These are phyloP conservation scores for Machimus atricapillus DNA, from an alignment of 2,888 invertebrate genomes.

Conservation along the genomic window DNA sequence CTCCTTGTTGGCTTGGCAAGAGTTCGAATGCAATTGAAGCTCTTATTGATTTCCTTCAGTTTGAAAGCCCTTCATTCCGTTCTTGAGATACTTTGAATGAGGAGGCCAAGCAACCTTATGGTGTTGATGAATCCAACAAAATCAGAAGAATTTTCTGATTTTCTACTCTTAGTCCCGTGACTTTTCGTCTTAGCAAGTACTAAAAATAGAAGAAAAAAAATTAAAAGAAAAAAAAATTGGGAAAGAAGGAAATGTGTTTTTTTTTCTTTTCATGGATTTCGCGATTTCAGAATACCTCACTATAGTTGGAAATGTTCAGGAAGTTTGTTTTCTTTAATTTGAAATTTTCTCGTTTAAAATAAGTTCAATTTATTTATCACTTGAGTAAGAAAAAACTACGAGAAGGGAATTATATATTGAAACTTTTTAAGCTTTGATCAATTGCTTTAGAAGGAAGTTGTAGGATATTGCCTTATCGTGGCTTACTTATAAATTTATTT, in stretches of 20 bases:
- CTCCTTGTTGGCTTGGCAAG: background rate
- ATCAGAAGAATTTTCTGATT: background rate
- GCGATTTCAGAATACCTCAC: background rate
- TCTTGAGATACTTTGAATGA: background rate
- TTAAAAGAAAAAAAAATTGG: background rate
- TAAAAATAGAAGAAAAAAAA: background rate
- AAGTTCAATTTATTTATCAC: background rate
- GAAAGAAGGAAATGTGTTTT: background rate
- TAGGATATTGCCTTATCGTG: background rate
- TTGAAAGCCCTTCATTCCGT: background rate
- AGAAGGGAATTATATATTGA: background rate
- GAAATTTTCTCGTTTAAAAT: background rate
- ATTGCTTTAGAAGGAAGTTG: background rate
- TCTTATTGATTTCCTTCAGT: constrained; percentile 20
- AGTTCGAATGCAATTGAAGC: constrained; percentile 19
- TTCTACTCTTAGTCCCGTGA: background rate
- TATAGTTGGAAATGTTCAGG: background rate
- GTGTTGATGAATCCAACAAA: constrained; percentile 21
- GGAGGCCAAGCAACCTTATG: background rate
- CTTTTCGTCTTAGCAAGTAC: background rate
- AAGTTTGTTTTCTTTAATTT: background rate
- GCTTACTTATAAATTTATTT: background rate
- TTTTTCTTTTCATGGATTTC: background rate
- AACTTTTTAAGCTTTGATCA: background rate
- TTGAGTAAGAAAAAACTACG: background rate